Conservation (phyloP, 2,888 invertebrate genomes). For the Unio delphinus region DNA sequence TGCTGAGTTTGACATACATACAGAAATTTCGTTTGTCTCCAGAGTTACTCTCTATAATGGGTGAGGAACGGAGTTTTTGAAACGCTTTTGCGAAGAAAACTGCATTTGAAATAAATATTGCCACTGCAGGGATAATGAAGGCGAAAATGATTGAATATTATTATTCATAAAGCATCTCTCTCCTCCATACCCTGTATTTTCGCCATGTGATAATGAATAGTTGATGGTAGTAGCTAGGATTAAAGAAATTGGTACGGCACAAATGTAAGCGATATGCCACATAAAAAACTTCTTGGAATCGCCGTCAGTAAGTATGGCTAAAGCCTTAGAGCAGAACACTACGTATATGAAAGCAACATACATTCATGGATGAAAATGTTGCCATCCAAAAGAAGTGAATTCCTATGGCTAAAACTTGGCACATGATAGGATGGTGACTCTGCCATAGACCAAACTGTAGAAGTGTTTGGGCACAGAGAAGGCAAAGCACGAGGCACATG, state of each 20-base stretch:
- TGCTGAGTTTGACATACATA: slow-evolving; percentile 40
- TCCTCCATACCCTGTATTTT: slow-evolving; percentile 32
- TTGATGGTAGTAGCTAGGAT: slow-evolving; percentile 6
- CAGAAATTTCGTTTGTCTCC: slow-evolving; percentile 32
- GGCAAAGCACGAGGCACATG: slow-evolving; percentile 31
- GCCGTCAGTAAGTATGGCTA: neutral
- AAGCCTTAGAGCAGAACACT: neutral
- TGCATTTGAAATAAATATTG: slow-evolving; percentile 37
- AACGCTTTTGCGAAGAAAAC: slow-evolving; percentile 38
- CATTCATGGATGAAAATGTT: slow-evolving; percentile 37
- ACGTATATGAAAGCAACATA: slow-evolving; percentile 43
- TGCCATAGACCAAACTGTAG: slow-evolving; percentile 27
- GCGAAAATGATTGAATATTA: slow-evolving; percentile 18
- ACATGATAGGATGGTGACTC: slow-evolving; percentile 5
- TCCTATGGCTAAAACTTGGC: slow-evolving; percentile 23
- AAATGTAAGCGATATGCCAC: slow-evolving; percentile 19
- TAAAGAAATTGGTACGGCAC: slow-evolving; percentile 13
- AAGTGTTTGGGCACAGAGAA: slow-evolving; percentile 36
- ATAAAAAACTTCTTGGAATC: neutral
- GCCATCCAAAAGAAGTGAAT: slow-evolving; percentile 45
- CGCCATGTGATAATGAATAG: slow-evolving; percentile 9
- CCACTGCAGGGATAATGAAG: slow-evolving; percentile 38
- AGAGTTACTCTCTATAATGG: slow-evolving; percentile 11
- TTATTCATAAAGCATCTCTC: slow-evolving; percentile 24
- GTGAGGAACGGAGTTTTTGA: slow-evolving; percentile 23